Conservation (phyloP, 1,140 invertebrate species). For the Cyphomyrmex costatus region DNA sequence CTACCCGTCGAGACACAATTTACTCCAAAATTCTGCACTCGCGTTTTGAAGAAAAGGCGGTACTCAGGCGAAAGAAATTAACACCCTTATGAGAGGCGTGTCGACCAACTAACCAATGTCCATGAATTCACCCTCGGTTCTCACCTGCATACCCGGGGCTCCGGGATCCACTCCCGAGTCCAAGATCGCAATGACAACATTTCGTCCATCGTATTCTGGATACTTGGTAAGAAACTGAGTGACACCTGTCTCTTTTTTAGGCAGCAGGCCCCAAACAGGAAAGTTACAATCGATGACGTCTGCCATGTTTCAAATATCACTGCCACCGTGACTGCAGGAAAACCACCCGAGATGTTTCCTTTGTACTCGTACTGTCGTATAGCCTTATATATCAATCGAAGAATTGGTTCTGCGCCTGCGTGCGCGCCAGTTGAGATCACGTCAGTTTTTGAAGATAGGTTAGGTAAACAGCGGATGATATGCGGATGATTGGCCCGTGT, state of each 20-base stretch:
- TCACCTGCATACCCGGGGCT: conserved; percentile 96
- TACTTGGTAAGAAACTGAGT: conserved; percentile 95
- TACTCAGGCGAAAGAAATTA: not conserved
- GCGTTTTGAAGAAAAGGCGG: not conserved
- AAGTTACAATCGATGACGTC: conserved; percentile 92
- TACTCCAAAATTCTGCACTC: not conserved
- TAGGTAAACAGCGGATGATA: conserved; percentile 67
- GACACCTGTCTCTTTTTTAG: conserved; percentile 98
- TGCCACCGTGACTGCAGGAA: conserved; percentile 78
- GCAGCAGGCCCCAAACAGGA: conserved; percentile 93
- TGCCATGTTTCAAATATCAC: conserved; percentile 86
- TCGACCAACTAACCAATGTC: conserved; percentile 37
- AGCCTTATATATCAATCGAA: conserved; percentile 83
- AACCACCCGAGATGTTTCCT: conserved; percentile 82
- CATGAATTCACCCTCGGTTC: conserved; percentile 67
- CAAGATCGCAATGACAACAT: conserved; percentile 97
- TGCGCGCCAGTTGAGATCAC: conserved; percentile 16
- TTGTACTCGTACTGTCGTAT: conserved; percentile 82
- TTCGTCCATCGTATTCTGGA: conserved; percentile 97
- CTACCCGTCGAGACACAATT: not conserved
- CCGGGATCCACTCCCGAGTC: conserved; percentile 99
- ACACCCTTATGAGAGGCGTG: conserved; percentile 62
- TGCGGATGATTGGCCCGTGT: not conserved
- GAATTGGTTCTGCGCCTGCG: conserved; percentile 79
- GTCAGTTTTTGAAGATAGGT: conserved; percentile 67